These are phyloP conservation scores for Perdita meconis DNA, from an alignment of 2,888 invertebrate species.

Conservation along the genomic window DNA sequence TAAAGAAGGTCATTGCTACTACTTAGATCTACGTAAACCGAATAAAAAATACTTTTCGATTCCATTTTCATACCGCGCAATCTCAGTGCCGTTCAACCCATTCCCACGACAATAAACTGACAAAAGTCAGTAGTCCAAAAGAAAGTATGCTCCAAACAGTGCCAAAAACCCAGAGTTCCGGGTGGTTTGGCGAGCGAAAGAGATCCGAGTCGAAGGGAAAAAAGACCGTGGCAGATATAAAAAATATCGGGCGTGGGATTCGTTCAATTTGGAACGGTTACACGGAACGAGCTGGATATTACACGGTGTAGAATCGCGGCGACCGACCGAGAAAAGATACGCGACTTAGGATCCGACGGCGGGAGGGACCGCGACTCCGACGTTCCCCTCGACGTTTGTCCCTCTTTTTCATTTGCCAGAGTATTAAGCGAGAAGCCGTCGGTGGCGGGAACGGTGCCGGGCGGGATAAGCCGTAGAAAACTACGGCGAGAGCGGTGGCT, in stretches of 20 bases:
- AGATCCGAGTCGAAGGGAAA: background rate
- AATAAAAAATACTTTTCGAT: too few relatives aligned
- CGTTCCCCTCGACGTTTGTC: slow-evolving; percentile 39
- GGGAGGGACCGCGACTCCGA: background rate
- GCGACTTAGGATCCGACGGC: slow-evolving; percentile 34
- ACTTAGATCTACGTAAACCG: too few relatives aligned
- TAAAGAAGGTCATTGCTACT: too few relatives aligned
- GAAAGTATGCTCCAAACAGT: background rate
- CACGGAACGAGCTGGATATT: slow-evolving; percentile 33
- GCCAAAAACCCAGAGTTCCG: background rate
- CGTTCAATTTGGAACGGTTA: slow-evolving; percentile 8
- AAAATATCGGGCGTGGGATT: slow-evolving; percentile 10
- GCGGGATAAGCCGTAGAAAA: slow-evolving; percentile 73
- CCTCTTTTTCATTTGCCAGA: slow-evolving; percentile 56
- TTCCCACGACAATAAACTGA: too few relatives aligned
- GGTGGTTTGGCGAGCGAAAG: background rate
- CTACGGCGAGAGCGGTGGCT: slow-evolving; percentile 66
- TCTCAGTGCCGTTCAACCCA: too few relatives aligned
- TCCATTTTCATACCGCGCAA: too few relatives aligned
- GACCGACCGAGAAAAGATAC: slow-evolving; percentile 31
- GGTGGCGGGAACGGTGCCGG: background rate
- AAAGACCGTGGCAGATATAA: slow-evolving; percentile 20
- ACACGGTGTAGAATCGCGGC: slow-evolving; percentile 47
- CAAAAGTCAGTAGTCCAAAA: too few relatives aligned
- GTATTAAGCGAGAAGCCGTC: slow-evolving; percentile 61